Conservation (phyloP, 2,888 invertebrate genomes). For the Agrotis puta region DNA sequence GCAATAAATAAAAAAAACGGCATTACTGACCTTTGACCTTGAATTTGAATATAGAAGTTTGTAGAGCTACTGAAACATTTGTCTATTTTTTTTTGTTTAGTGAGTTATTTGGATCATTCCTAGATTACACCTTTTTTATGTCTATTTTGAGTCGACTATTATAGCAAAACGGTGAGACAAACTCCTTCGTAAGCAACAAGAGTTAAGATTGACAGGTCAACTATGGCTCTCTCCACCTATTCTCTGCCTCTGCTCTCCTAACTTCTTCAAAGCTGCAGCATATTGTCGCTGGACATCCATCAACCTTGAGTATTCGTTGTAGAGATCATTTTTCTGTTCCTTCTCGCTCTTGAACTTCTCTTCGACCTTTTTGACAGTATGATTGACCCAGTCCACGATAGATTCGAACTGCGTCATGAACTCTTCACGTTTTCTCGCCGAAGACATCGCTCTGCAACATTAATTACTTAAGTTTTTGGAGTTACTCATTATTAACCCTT, state of each 20-base stretch:
- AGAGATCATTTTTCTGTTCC: conserved; percentile 79
- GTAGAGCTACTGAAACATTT: not conserved
- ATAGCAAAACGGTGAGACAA: conserved; percentile 52
- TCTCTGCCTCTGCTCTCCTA: conserved; percentile 82
- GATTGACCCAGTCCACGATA: conserved; percentile 97
- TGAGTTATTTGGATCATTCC: not conserved
- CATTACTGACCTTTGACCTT: not conserved
- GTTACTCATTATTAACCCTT: too few species aligned
- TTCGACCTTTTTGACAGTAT: conserved; percentile 95
- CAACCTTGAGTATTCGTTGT: conserved; percentile 83
- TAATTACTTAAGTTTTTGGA: not conserved
- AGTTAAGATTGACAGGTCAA: conserved; percentile 52
- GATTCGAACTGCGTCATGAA: conserved; percentile 97
- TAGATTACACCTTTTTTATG: not conserved
- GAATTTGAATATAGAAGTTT: not conserved
- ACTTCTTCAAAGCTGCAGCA: conserved; percentile 84
- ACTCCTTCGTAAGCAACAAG: conserved; percentile 36
- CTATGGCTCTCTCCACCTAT: conserved; percentile 66
- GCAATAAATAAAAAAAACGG: not conserved
- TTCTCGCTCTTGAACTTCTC: conserved; percentile 87
- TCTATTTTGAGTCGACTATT: conserved; percentile 27
- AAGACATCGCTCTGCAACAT: conserved; percentile 94
- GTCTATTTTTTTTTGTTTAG: not conserved
- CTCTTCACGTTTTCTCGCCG: conserved; percentile 95
- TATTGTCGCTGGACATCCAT: conserved; percentile 88